phyloP scores from a whole-genome alignment of 2,888 invertebrate genomes.

The Eupithecia inturbata region DNA sequence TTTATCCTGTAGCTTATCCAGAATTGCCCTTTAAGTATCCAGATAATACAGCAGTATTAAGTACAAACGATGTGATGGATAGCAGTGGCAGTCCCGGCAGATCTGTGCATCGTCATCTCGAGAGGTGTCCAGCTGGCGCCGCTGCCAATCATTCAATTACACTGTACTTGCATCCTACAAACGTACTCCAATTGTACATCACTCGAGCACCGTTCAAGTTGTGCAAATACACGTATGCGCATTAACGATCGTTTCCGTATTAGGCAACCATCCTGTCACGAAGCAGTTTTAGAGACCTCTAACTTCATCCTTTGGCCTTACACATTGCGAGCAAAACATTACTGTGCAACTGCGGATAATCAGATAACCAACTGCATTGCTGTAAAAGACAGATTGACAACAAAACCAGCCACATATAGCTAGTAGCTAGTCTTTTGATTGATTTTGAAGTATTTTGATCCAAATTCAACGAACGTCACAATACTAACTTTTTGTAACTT shows the following conservation, averaged over 20 bases:
- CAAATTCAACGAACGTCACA: constrained; percentile 7
- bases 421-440: too few relatives aligned
- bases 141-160: constrained; percentile 76
- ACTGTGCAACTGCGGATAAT: not conserved
- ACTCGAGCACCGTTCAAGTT: constrained; percentile 54
- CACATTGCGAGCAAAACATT: constrained; percentile 2
- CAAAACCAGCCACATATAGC: not conserved
- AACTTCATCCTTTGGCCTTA: not conserved
- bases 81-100: constrained; percentile 55
- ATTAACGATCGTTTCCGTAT: constrained; percentile 43
- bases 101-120: constrained; percentile 70
- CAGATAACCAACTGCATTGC: not conserved
- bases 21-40: constrained; percentile 24
- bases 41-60: constrained; percentile 26
- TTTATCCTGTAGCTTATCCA: not conserved
- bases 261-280: constrained; percentile 31
- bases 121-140: constrained; percentile 74
- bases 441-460: too few relatives aligned
- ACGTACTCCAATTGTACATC: constrained; percentile 63
- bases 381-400: not conserved
- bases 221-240: constrained; percentile 48
- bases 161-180: constrained; percentile 53
- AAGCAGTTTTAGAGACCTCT: constrained; percentile 16
- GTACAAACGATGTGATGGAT: constrained; percentile 61
- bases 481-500: constrained; percentile 6